phyloP scores from a whole-genome alignment of 2,797 vertebrate species.

The Gambelia wislizenii region DNA sequence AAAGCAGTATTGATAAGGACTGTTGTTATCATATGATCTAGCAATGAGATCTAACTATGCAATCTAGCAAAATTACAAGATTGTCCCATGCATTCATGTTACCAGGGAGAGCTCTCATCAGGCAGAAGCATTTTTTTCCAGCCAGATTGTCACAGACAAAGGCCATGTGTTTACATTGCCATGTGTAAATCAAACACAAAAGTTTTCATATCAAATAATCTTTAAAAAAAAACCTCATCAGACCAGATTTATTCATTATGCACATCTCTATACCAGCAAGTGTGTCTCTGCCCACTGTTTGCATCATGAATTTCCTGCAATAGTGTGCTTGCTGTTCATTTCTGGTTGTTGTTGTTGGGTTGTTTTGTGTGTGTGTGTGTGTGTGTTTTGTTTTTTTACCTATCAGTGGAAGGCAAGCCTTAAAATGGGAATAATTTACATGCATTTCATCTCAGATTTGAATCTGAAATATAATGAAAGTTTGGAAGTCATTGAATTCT shows the following conservation, averaged over 20 bases:
- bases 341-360: too few species aligned
- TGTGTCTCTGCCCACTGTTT: not conserved
- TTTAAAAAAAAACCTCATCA: not conserved
- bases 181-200: not conserved
- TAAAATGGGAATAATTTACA: conserved; percentile 40
- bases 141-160: not conserved
- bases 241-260: not conserved
- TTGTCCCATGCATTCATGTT: not conserved
- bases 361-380: too few species aligned
- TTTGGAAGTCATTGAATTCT: conserved; percentile 55
- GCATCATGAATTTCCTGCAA: conserved; percentile 12
- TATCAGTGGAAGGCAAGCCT: conserved; percentile 27
- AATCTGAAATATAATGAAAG: conserved; percentile 43
- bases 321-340: conserved; percentile 12
- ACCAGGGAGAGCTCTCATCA: not conserved
- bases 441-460: conserved; percentile 21
- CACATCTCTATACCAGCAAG: conserved; percentile 6
- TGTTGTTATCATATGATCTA: not conserved
- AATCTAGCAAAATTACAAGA: not conserved
- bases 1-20: not conserved
- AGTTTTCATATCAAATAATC: not conserved
- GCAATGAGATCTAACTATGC: too few species aligned
- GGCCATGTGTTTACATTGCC: not conserved
- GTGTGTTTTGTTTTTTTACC: too few species aligned
- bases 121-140: not conserved